These are phyloP conservation scores for Papilio glaucus DNA, from an alignment of 1,140 invertebrate species.

Conservation along the genomic window DNA sequence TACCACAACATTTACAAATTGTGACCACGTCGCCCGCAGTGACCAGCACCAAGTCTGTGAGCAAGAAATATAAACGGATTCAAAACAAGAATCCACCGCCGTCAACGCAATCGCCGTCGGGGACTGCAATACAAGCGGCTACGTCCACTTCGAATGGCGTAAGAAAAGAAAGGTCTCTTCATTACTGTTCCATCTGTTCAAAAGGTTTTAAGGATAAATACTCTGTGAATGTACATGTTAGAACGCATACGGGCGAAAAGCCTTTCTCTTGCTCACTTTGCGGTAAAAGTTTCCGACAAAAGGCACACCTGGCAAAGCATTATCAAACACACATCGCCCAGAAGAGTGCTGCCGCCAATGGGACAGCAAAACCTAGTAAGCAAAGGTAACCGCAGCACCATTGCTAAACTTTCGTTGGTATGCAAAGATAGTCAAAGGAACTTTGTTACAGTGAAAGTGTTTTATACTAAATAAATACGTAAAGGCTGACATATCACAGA, in stretches of 20 bases:
- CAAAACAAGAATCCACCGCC: slow-evolving; percentile 73
- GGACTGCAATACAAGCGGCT: slow-evolving; percentile 74
- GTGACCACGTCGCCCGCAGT: slow-evolving; percentile 80
- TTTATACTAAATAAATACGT: slow-evolving; percentile 69
- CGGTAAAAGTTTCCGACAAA: slow-evolving; percentile 96
- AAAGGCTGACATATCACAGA: slow-evolving; percentile 81
- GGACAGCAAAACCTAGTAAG: slow-evolving; percentile 76
- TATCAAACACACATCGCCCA: slow-evolving; percentile 97
- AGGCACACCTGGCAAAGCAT: slow-evolving; percentile 98
- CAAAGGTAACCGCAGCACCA: slow-evolving; percentile 75
- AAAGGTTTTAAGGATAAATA: slow-evolving; percentile 97
- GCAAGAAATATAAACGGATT: slow-evolving; percentile 83
- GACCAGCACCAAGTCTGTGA: slow-evolving; percentile 81
- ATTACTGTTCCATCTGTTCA: slow-evolving; percentile 95
- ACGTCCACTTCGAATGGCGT: slow-evolving; percentile 85
- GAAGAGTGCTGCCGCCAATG: slow-evolving; percentile 85
- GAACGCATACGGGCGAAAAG: slow-evolving; percentile 95
- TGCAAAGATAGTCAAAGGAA: slow-evolving; percentile 74
- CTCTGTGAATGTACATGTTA: slow-evolving; percentile 95
- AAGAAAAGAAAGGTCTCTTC: slow-evolving; percentile 92
- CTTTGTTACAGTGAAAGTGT: slow-evolving; percentile 71
- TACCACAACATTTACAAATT: slow-evolving; percentile 80
- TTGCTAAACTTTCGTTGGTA: slow-evolving; percentile 43
- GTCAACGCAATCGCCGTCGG: slow-evolving; percentile 63
- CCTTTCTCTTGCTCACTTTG: slow-evolving; percentile 95